phyloP scores from a whole-genome alignment of 2,888 invertebrate genomes.

The Apamea crenata region DNA sequence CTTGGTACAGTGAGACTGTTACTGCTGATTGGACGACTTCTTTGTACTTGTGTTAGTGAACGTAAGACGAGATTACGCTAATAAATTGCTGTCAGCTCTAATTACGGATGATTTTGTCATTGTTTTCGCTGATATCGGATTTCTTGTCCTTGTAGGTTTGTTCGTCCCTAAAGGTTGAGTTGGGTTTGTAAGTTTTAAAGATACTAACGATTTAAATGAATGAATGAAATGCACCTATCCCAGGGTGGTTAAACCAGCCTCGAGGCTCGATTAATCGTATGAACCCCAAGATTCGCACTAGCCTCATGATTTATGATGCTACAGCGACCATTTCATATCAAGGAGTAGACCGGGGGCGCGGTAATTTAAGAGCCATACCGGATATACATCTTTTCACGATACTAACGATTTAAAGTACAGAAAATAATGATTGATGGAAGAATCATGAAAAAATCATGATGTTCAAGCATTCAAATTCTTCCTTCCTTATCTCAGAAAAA shows the following conservation, averaged over 20 bases:
- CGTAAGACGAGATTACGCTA: conserved; percentile 47
- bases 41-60: conserved; percentile 41
- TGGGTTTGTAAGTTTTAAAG: background rate
- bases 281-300: too few relatives aligned
- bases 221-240: too few relatives aligned
- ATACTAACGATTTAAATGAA: too few relatives aligned
- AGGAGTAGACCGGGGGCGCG: too few relatives aligned
- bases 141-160: background rate
- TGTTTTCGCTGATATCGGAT: conserved; percentile 27
- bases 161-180: background rate
- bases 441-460: background rate
- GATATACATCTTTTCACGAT: background rate
- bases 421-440: background rate
- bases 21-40: conserved; percentile 61
- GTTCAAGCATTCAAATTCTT: background rate
- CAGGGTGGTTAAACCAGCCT: too few relatives aligned
- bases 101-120: conserved; percentile 55
- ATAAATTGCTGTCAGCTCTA: conserved; percentile 51
- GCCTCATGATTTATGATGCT: too few relatives aligned
- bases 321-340: too few relatives aligned
- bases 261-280: too few relatives aligned
- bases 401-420: background rate
- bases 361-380: too few relatives aligned
- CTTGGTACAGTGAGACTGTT: conserved; percentile 36
- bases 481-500: background rate